phyloP scores from a whole-genome alignment of 2,888 invertebrate species.

The Drosophila silvestris region DNA sequence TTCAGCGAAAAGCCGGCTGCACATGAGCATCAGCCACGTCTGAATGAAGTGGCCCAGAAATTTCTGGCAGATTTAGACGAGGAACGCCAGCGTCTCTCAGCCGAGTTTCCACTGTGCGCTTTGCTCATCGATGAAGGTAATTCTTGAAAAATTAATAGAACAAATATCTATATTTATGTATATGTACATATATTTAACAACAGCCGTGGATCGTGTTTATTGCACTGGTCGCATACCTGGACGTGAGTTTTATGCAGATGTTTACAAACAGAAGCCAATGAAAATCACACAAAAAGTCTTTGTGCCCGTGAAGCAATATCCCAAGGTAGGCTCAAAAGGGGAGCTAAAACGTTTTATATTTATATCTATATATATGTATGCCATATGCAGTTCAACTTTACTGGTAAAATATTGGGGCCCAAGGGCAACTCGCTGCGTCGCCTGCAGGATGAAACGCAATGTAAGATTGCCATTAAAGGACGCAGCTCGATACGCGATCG shows the following conservation, averaged over 20 bases:
- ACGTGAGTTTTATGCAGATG: constrained; percentile 90
- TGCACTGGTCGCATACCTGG: constrained; percentile 89
- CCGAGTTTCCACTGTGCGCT: constrained; percentile 80
- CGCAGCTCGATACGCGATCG: constrained; percentile 96
- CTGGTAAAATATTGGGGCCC: constrained; percentile 96
- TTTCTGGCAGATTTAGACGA: constrained; percentile 80
- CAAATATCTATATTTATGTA: background rate
- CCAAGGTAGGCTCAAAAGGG: constrained; percentile 66
- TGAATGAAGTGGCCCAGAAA: constrained; percentile 82
- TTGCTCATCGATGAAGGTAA: constrained; percentile 82
- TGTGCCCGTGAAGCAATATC: constrained; percentile 85
- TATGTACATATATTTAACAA: background rate
- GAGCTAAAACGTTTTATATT: background rate
- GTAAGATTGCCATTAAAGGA: constrained; percentile 97
- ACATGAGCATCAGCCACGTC: constrained; percentile 75
- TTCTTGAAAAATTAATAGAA: background rate
- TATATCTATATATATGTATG: background rate
- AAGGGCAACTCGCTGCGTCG: constrained; percentile 97
- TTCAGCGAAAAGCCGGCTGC: constrained; percentile 57
- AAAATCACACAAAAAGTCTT: constrained; percentile 84
- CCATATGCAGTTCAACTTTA: constrained; percentile 93
- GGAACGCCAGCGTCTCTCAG: constrained; percentile 75
- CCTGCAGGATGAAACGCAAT: constrained; percentile 93
- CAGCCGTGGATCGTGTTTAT: constrained; percentile 91
- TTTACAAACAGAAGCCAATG: constrained; percentile 88